Evolutionary conservation across 2,113 vertebrate genomes (phyloP), one percentile per base, ranked within the genome.

Genomic region (Nesogale talazaci): DNA sequence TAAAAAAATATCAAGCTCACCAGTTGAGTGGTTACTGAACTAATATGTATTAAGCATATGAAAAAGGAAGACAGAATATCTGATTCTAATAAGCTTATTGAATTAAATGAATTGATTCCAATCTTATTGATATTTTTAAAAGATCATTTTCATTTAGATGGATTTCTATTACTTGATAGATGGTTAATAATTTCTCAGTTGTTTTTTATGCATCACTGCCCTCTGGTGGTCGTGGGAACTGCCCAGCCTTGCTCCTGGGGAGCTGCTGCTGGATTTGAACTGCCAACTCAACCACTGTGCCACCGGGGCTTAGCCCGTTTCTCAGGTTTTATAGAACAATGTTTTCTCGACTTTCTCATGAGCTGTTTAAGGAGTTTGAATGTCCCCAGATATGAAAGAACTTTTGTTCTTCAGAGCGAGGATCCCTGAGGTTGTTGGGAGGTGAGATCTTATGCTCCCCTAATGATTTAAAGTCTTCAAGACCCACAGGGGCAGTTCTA

Each of bases 311-410:
- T n/a, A n/a, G n/a, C n/a, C n/a, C n/a, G n/a, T n/a, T n/a, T n/a
- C n/a, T 84, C 52, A 72, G 31, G 19, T 90, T 94, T 78, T 27
- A 83, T 78, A 78, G 63, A 84, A 61, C 25, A 67, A 52, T 83
- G 86, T 42, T 42, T 38, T 52, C 2, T 52, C 46, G 10, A 77
- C 80, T 85, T 90, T 12, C 9, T 8, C 56, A 77, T 25, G 25
- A 86, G 23, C 90, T 90, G 25, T 83, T 88, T 84, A 65, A 82
- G 69, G 82, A 89, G 86, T 79, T 40, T 27, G 16, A 46, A 63
- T 94, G 82, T 91, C 36, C 23, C 3, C 34, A 77, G 17, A 63
- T 80, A 22, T 88, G 65, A 88, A 69, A 67, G 20, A 8, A 22
- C 25, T 63, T 93, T 25, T 94, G 6, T 83, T 91, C 25, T 88